These are phyloP conservation scores for Brachionus rotundiformis DNA, from an alignment of 1,140 invertebrate species.

Conservation along the genomic window DNA sequence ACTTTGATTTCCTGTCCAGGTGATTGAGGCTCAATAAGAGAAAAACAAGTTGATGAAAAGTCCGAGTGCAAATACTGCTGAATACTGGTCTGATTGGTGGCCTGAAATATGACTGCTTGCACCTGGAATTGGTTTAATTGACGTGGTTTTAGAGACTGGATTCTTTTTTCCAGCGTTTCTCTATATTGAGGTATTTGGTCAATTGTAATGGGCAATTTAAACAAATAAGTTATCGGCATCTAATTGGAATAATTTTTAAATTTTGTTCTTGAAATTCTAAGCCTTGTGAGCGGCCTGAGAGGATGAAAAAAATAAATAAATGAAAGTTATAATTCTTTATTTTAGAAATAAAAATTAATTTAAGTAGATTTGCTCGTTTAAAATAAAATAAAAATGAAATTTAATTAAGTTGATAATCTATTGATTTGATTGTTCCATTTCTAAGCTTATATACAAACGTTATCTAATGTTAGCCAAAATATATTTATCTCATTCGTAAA, in stretches of 20 bases:
- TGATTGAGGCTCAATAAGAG: neutral
- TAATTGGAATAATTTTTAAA: neutral
- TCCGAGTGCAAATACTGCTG: slow-evolving; percentile 50
- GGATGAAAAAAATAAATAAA: neutral
- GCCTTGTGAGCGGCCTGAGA: slow-evolving; percentile 21
- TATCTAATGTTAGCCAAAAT: neutral
- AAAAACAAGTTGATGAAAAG: slow-evolving; percentile 47
- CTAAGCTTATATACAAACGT: neutral
- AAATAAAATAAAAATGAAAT: slow-evolving; percentile 37
- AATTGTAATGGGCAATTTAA: slow-evolving; percentile 31
- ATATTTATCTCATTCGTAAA: neutral
- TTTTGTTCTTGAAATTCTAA: neutral
- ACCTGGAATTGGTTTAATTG: slow-evolving; percentile 46
- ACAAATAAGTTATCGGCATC: slow-evolving; percentile 50
- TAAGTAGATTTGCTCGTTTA: slow-evolving; percentile 13
- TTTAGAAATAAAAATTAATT: slow-evolving; percentile 15
- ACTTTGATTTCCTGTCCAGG: slow-evolving; percentile 29
- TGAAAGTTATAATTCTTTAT: slow-evolving; percentile 15
- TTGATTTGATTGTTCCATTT: slow-evolving; percentile 2
- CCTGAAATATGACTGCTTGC: slow-evolving; percentile 37
- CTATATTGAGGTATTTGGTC: slow-evolving; percentile 47
- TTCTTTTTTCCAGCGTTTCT: slow-evolving; percentile 43
- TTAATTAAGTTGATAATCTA: neutral
- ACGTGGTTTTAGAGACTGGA: slow-evolving; percentile 24
- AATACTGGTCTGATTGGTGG: slow-evolving; percentile 10